A percentile compares a stretch with the other conserved stretches of the same genome.
Conservation (phyloP, 2,797 vertebrate species). For the Nyctibius grandis region DNA sequence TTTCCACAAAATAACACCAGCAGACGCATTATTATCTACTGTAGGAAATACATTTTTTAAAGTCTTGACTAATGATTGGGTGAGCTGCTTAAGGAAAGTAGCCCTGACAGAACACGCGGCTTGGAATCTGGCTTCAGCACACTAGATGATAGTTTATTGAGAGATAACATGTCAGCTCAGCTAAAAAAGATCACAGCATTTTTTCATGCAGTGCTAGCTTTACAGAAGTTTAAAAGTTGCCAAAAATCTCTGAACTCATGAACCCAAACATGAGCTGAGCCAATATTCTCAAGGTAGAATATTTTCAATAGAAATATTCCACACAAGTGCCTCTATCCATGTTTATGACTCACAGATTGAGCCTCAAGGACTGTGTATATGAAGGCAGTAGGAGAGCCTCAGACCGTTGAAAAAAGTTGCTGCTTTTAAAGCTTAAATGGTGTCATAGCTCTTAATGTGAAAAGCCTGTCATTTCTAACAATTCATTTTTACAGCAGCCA, state of each 20-base stretch:
- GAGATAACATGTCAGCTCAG: slow-evolving; percentile 53
- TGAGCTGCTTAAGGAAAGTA: slow-evolving; percentile 1
- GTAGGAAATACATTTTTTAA: background rate
- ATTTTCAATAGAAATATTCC: background rate
- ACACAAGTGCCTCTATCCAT: background rate
- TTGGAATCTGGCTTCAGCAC: slow-evolving; percentile 18
- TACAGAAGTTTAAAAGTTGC: slow-evolving; percentile 20
- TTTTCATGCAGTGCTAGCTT: slow-evolving; percentile 46
- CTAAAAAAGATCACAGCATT: slow-evolving; percentile 49
- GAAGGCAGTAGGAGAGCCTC: background rate
- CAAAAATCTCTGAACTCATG: slow-evolving; percentile 33
- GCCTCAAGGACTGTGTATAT: background rate
- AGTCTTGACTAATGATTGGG: background rate
- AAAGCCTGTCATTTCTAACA: background rate
- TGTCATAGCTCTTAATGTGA: background rate
- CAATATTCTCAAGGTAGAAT: slow-evolving; percentile 32
- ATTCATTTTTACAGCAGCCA: background rate
- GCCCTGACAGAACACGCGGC: slow-evolving; percentile 1
- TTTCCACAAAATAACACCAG: background rate
- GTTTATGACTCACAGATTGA: background rate
- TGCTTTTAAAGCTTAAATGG: background rate
- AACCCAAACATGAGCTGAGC: slow-evolving; percentile 45
- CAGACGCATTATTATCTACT: background rate
- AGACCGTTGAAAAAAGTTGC: background rate
- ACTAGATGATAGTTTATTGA: slow-evolving; percentile 38